Conservation (phyloP, 1,140 invertebrate genomes). For the Conus ventricosus region DNA sequence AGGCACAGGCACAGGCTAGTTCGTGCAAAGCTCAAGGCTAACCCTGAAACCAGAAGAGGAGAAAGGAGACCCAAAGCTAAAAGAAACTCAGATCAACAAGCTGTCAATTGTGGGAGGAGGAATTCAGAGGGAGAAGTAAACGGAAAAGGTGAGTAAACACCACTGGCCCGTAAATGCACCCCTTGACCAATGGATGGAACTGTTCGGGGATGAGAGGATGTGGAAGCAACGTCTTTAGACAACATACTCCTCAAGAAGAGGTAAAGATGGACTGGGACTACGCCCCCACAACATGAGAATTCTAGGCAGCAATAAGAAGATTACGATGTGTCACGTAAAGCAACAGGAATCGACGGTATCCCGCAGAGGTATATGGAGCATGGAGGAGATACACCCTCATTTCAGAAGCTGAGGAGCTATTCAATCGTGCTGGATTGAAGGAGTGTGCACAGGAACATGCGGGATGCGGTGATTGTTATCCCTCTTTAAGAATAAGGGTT, state of each 20-base stretch:
- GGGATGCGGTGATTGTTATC: too few species aligned
- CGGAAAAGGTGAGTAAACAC: neutral
- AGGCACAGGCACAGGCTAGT: too few species aligned
- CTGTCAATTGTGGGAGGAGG: neutral
- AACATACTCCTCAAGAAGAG: neutral
- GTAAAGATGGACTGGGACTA: neutral
- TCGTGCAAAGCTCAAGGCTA: slow-evolving; percentile 25
- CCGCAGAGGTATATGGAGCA: slow-evolving; percentile 25
- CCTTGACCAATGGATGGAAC: neutral
- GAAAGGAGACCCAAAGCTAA: slow-evolving; percentile 41
- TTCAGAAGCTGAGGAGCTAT: too few species aligned
- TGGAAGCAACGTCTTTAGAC: neutral
- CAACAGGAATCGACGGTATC: slow-evolving; percentile 36
- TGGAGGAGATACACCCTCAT: too few species aligned
- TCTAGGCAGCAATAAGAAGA: too few species aligned
- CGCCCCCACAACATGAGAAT: too few species aligned
- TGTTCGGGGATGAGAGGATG: neutral
- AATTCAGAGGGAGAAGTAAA: neutral
- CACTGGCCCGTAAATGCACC: neutral
- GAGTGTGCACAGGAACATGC: slow-evolving; percentile 25
- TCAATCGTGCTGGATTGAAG: too few species aligned
- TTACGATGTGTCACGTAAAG: neutral
- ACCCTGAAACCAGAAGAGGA: slow-evolving; percentile 39
- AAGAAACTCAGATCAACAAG: slow-evolving; percentile 28
- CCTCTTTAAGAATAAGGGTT: too few species aligned